A percentile compares a stretch with the other conserved stretches of the same genome.
Evolutionary conservation across 2,797 vertebrate genomes (phyloP).

Genomic region (Otolemur crassicaudatus): DNA sequence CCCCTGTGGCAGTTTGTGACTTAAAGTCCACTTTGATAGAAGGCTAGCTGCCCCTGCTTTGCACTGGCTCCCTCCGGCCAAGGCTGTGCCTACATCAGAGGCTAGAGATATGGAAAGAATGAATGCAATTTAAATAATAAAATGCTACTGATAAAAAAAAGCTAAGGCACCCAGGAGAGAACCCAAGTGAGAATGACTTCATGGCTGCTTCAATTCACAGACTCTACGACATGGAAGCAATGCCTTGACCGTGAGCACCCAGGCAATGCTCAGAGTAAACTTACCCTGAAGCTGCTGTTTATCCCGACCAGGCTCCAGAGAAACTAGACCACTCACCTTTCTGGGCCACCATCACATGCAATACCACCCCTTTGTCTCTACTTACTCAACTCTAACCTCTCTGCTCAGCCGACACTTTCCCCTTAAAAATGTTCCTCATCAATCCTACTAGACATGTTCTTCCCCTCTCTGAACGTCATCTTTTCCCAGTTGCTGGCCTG

Average conservation of each 20-base stretch:
- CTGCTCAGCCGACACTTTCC: neutral
- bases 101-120: neutral
- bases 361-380: fast-evolving
- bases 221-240: neutral
- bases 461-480: neutral
- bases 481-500: neutral
- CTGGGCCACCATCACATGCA: neutral
- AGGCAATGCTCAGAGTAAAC: too few relatives aligned
- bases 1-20: neutral
- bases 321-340: fast-evolving
- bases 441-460: fast-evolving
- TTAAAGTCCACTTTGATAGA: neutral
- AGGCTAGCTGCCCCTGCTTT: neutral
- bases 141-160: neutral
- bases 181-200: neutral
- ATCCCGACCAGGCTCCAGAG: neutral
- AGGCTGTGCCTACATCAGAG: neutral
- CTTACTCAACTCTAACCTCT: neutral
- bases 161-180: neutral
- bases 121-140: neutral
- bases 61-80: constrained; percentile 50
- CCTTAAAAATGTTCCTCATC: neutral
- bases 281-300: neutral
- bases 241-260: too few relatives aligned
- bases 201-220: fast-evolving